Evolutionary conservation across 2,113 vertebrate genomes (phyloP).

Genomic region (Aptenodytes forsteri): DNA sequence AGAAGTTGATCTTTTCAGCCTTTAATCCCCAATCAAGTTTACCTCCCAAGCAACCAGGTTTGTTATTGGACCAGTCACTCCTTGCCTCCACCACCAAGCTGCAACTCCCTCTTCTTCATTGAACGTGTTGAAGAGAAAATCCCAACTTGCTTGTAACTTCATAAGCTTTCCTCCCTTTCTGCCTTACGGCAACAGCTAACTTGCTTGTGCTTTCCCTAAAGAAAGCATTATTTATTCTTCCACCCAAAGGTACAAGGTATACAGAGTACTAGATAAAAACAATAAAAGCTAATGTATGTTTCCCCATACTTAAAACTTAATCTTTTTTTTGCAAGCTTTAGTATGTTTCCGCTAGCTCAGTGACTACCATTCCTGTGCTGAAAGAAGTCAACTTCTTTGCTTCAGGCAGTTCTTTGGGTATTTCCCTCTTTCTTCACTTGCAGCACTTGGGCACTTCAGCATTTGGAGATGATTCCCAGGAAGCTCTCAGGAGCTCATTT

Average conservation of each 20-base stretch:
- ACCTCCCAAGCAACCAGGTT: background rate
- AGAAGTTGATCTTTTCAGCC: background rate
- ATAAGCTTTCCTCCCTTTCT: background rate
- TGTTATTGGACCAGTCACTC: background rate
- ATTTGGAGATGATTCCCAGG: background rate
- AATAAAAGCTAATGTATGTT: background rate
- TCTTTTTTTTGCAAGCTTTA: background rate
- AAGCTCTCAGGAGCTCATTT: background rate
- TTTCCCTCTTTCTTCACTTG: background rate
- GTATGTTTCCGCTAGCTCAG: background rate
- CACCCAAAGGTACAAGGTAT: background rate
- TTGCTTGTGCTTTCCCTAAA: background rate
- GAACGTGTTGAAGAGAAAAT: background rate
- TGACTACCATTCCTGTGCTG: background rate
- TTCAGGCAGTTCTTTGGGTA: background rate
- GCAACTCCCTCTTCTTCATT: background rate
- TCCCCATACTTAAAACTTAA: background rate
- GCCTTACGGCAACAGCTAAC: background rate
- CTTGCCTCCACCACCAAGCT: background rate
- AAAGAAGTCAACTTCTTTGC: background rate
- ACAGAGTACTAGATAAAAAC: background rate
- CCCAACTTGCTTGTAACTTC: background rate
- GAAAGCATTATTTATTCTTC: background rate
- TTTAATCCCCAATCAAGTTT: background rate
- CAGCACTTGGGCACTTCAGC: background rate